A percentile compares a stretch with the other conserved stretches of the same genome.
phyloP scores from a whole-genome alignment of 2,113 vertebrate genomes.

The Etia nguti region DNA sequence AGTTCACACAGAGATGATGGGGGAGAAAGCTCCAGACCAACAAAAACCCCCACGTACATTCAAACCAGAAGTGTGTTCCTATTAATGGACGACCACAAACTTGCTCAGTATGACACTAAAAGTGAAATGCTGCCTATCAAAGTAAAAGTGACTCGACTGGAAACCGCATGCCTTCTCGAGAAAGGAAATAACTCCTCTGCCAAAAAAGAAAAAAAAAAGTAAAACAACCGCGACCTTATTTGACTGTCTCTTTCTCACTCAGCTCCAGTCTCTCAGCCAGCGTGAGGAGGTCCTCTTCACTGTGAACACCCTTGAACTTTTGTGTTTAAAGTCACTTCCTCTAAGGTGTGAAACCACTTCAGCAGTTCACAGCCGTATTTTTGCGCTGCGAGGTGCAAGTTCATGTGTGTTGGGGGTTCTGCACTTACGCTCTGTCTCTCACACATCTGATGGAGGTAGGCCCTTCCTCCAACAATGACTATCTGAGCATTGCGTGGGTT shows the following conservation, averaged over 20 bases:
- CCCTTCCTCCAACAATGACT: conserved; percentile 80
- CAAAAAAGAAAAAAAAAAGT: neutral
- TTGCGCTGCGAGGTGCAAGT: neutral
- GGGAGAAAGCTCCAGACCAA: neutral
- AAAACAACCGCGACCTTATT: neutral
- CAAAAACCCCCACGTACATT: neutral
- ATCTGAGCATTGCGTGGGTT: conserved; percentile 83
- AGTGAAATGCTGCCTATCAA: neutral
- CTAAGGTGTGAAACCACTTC: neutral
- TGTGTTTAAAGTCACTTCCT: neutral
- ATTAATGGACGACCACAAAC: neutral
- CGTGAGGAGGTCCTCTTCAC: neutral
- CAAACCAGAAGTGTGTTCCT: neutral
- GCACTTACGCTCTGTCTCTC: conserved; percentile 76
- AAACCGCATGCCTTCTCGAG: neutral
- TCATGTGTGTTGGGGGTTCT: neutral
- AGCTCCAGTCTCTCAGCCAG: neutral
- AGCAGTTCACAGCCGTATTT: neutral
- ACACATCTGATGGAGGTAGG: conserved; percentile 81
- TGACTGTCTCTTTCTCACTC: neutral
- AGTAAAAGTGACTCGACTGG: neutral
- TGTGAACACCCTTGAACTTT: neutral
- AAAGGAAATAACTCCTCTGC: conserved; percentile 1
- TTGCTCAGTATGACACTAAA: neutral
- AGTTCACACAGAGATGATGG: neutral